Evolutionary conservation across 1,140 invertebrate species (phyloP).

Genomic region (Ostrea denselamellosa): DNA sequence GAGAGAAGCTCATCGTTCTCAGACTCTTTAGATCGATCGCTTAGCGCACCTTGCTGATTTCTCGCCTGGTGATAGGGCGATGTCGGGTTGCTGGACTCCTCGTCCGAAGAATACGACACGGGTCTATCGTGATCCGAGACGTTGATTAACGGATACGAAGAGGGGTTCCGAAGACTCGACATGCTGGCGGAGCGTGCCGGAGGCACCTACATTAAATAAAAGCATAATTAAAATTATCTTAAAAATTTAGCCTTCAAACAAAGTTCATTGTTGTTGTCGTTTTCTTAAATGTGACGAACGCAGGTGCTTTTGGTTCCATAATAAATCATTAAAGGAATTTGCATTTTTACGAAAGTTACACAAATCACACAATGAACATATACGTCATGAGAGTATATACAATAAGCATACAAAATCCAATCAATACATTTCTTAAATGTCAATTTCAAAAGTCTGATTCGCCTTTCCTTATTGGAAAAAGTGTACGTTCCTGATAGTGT

Average conservation of each 20-base stretch:
- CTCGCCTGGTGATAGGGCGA: conserved; percentile 47
- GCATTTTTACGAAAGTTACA: background rate
- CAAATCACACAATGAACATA: conserved; percentile 3
- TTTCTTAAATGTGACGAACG: conserved; percentile 22
- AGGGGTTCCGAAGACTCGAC: conserved; percentile 52
- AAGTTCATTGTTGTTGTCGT: background rate
- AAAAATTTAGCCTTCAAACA: background rate
- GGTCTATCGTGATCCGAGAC: conserved; percentile 51
- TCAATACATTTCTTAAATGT: conserved; percentile 24
- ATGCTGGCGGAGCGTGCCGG: conserved; percentile 52
- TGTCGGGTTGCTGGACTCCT: conserved; percentile 54
- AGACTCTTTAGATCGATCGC: background rate
- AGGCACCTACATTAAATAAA: conserved; percentile 53
- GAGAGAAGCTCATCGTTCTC: conserved; percentile 38
- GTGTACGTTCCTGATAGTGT: background rate
- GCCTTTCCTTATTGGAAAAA: background rate
- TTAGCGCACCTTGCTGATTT: conserved; percentile 30
- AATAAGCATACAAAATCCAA: background rate
- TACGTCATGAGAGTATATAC: background rate
- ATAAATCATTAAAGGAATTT: conserved; percentile 21
- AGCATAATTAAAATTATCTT: conserved; percentile 17
- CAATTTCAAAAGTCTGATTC: conserved; percentile 1
- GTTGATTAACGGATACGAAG: conserved; percentile 52
- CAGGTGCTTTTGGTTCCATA: conserved; percentile 26
- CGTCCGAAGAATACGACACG: conserved; percentile 56